Percentiles rank a stretch among this genome's conserved stretches.
These are phyloP conservation scores for Peromyscus melanophrys DNA, from an alignment of 2,797 vertebrate genomes.

Conservation along the genomic window DNA sequence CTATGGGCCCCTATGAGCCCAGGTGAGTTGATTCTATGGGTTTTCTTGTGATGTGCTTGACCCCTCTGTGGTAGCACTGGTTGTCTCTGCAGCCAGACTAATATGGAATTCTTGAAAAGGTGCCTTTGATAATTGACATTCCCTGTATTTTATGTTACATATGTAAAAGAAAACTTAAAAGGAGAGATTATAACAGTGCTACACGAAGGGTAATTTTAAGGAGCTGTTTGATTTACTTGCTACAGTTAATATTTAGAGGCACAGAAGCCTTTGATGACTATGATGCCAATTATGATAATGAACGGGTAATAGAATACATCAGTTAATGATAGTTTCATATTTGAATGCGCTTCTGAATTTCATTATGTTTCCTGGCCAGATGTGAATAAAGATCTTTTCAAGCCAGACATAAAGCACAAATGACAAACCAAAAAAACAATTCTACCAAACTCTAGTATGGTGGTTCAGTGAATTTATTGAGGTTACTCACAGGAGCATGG, in stretches of 20 bases:
- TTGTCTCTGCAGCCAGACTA: background rate
- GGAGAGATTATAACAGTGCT: background rate
- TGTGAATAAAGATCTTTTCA: background rate
- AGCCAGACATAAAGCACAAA: background rate
- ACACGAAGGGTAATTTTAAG: background rate
- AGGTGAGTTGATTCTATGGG: background rate
- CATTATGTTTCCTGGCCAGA: background rate
- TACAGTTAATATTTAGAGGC: background rate
- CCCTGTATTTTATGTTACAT: background rate
- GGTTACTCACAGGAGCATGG: background rate
- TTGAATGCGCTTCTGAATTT: background rate
- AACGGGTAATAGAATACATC: background rate
- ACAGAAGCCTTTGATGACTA: background rate
- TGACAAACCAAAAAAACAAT: background rate
- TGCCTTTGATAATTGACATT: background rate
- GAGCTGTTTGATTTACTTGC: background rate
- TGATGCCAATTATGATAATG: slow-evolving; percentile 22
- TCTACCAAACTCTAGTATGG: background rate
- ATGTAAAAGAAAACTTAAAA: slow-evolving; percentile 40
- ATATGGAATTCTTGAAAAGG: background rate
- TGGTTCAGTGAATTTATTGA: background rate
- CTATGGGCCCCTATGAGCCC: background rate
- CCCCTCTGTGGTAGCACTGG: background rate
- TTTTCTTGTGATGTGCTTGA: background rate
- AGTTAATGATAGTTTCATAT: background rate